Evolutionary conservation across 1,140 invertebrate genomes (phyloP).

Genomic region (Aphelinus certus): DNA sequence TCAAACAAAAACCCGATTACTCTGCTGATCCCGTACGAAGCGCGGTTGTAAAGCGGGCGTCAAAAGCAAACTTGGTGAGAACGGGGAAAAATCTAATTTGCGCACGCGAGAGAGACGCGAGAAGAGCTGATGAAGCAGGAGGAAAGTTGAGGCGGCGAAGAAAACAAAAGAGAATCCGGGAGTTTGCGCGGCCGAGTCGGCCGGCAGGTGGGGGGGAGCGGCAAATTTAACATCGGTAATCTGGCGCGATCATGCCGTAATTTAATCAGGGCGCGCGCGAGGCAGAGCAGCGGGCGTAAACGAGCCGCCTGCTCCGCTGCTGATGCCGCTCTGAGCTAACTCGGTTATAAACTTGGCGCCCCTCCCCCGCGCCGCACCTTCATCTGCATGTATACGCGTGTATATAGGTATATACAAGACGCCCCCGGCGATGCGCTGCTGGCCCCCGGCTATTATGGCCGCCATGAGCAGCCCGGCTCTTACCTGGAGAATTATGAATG

Average conservation of each 20-base stretch:
- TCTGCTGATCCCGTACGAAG: too few species aligned
- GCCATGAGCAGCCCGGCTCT: constrained; percentile 53
- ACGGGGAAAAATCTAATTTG: too few species aligned
- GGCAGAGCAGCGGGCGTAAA: constrained; percentile 35
- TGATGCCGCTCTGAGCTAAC: constrained; percentile 55
- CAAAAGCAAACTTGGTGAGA: too few species aligned
- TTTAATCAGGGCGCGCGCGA: constrained; percentile 56
- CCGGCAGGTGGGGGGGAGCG: background rate
- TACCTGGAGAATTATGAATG: constrained; percentile 42
- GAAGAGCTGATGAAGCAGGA: too few species aligned
- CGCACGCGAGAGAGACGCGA: too few species aligned
- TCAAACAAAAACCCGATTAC: too few species aligned
- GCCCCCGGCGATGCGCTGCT: background rate
- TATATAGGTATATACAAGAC: too few species aligned
- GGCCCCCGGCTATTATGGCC: constrained; percentile 51
- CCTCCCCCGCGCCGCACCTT: constrained; percentile 14
- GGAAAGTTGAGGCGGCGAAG: background rate
- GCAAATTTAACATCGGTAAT: constrained; percentile 63
- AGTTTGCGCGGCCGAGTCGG: too few species aligned
- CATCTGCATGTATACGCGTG: too few species aligned
- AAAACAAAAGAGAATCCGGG: background rate
- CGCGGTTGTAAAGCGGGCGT: too few species aligned
- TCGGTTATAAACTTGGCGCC: constrained; percentile 58
- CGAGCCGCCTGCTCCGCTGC: constrained; percentile 40
- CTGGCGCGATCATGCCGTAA: constrained; percentile 60